Percentiles rank a stretch among this genome's conserved stretches.
Conservation (phyloP, 2,113 vertebrate species). For the Butastur rufipennis region DNA sequence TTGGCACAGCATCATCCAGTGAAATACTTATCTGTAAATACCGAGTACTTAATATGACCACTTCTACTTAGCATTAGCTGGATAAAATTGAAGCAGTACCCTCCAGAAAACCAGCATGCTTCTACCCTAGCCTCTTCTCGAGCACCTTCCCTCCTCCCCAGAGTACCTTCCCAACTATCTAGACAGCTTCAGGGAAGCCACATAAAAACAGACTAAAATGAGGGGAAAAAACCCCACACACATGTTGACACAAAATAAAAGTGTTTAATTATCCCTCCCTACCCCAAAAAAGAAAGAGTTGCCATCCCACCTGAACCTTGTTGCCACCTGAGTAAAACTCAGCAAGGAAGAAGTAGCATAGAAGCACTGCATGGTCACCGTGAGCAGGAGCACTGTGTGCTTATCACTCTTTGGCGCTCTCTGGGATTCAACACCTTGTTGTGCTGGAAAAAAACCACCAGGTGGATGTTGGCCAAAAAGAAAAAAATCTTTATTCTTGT, state of each 20-base stretch:
- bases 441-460: background rate
- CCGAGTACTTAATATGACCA: background rate
- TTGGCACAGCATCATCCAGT: background rate
- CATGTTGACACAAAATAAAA: background rate
- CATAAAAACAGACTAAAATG: background rate
- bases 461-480: background rate
- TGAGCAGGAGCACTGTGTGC: background rate
- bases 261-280: background rate
- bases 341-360: background rate
- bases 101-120: background rate
- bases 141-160: background rate
- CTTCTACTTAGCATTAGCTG: background rate
- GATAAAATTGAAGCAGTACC: background rate
- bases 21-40: background rate
- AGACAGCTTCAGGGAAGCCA: background rate
- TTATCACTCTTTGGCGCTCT: background rate
- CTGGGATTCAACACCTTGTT: background rate
- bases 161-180: background rate
- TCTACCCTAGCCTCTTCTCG: background rate
- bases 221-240: background rate
- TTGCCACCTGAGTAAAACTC: background rate
- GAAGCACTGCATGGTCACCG: background rate
- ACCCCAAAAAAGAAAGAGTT: background rate
- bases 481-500: background rate
- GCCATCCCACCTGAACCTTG: background rate